phyloP scores from a whole-genome alignment of 2,888 invertebrate genomes.

The Drosophila incognita region DNA sequence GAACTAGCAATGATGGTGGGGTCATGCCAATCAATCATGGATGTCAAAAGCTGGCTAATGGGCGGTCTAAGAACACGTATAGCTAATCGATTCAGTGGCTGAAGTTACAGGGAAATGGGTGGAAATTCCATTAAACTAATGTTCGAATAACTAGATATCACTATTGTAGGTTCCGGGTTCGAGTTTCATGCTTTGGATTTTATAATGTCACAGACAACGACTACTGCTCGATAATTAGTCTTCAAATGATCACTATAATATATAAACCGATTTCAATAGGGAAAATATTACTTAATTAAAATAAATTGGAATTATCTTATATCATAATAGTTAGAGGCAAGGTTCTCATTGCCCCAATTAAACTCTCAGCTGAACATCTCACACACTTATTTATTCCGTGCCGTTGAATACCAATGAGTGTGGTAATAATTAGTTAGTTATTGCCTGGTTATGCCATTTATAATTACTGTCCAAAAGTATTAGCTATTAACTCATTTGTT shows the following conservation, averaged over 20 bases:
- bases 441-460: background rate
- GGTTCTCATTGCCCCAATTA: background rate
- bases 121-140: background rate
- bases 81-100: conserved; percentile 1
- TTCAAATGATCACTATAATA: background rate
- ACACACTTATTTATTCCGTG: background rate
- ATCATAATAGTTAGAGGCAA: background rate
- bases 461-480: background rate
- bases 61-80: conserved; percentile 27
- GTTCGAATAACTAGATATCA: background rate
- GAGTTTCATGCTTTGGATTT: background rate
- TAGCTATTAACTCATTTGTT: background rate
- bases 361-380: background rate
- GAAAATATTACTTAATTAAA: background rate
- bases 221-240: background rate
- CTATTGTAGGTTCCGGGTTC: background rate
- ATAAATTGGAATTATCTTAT: background rate
- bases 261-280: background rate
- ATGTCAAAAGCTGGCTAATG: conserved; percentile 22
- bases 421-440: background rate
- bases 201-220: background rate
- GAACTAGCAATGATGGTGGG: conserved; percentile 23
- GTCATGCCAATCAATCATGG: conserved; percentile 52
- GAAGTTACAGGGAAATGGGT: background rate
- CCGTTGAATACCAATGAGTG: background rate